Conservation (phyloP, 64 coral and sea anemone genomes). For the Stichodactyla helianthus region DNA sequence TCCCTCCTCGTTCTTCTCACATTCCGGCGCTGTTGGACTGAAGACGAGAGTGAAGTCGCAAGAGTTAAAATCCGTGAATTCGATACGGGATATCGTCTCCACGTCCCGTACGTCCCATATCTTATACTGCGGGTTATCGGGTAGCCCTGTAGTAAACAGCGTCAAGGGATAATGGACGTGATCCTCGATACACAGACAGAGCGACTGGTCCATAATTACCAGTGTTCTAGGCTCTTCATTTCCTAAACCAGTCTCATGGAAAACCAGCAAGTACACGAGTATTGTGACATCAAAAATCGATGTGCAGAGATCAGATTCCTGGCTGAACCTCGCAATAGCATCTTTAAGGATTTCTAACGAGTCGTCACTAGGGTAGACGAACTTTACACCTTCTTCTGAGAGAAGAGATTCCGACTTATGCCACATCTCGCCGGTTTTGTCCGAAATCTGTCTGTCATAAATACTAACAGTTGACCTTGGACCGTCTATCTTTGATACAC, state of each 20-base stretch:
- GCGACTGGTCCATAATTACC: slow-evolving; percentile 76
- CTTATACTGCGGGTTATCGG: slow-evolving; percentile 68
- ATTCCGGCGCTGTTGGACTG: slow-evolving; percentile 16
- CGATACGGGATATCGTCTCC: slow-evolving; percentile 70
- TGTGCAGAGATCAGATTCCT: slow-evolving; percentile 53
- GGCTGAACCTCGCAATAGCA: slow-evolving; percentile 65
- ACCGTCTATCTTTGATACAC: not conserved
- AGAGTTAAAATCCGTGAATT: slow-evolving; percentile 91
- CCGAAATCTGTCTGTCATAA: slow-evolving; percentile 58
- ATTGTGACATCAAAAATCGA: slow-evolving; percentile 68
- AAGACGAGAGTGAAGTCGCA: slow-evolving; percentile 93
- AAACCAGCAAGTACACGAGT: slow-evolving; percentile 80
- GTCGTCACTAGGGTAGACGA: slow-evolving; percentile 91
- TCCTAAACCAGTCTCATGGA: slow-evolving; percentile 38
- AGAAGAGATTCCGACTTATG: slow-evolving; percentile 52
- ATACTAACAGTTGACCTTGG: slow-evolving; percentile 47
- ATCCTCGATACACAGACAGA: slow-evolving; percentile 89
- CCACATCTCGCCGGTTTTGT: slow-evolving; percentile 24
- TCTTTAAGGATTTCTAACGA: slow-evolving; percentile 84
- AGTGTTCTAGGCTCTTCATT: slow-evolving; percentile 74
- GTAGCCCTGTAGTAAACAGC: slow-evolving; percentile 89
- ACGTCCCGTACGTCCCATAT: slow-evolving; percentile 78
- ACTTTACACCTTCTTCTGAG: slow-evolving; percentile 58
- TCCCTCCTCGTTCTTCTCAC: slow-evolving; percentile 33
- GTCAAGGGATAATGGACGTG: slow-evolving; percentile 92